Conservation (phyloP, 2,888 invertebrate species). For the Euzetes globulus region DNA sequence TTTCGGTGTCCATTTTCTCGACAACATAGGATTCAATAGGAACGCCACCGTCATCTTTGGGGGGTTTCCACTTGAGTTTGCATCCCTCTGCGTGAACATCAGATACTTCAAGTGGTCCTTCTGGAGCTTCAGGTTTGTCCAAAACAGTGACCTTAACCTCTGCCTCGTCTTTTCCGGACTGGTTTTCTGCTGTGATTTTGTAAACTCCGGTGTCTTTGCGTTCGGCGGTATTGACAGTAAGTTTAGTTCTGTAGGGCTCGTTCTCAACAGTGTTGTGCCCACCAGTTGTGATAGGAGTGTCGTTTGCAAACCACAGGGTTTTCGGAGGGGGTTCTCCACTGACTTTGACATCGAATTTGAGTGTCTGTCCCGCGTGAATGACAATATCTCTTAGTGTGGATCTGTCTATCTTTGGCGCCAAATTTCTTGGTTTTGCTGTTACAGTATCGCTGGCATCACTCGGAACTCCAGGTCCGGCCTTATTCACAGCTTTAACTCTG, state of each 20-base stretch:
- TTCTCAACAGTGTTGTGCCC: too few relatives aligned
- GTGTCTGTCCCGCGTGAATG: slow-evolving; percentile 89
- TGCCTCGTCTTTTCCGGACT: slow-evolving; percentile 47
- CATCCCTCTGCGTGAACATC: slow-evolving; percentile 87
- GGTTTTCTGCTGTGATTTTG: slow-evolving; percentile 47
- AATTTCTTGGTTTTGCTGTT: slow-evolving; percentile 54
- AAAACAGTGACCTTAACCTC: slow-evolving; percentile 70
- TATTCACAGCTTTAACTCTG: slow-evolving; percentile 87
- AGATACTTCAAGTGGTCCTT: slow-evolving; percentile 50
- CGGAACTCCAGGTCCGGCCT: slow-evolving; percentile 74
- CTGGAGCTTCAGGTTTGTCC: slow-evolving; percentile 41
- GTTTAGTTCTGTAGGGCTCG: too few relatives aligned
- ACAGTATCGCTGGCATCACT: slow-evolving; percentile 48
- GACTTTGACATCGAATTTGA: slow-evolving; percentile 85
- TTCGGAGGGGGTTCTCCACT: slow-evolving; percentile 86
- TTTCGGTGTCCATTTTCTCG: slow-evolving; percentile 54
- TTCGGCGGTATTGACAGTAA: too few relatives aligned
- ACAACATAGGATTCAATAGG: slow-evolving; percentile 86
- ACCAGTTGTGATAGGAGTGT: too few relatives aligned
- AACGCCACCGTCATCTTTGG: slow-evolving; percentile 88
- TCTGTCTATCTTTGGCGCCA: slow-evolving; percentile 79
- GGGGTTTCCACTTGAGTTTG: slow-evolving; percentile 82
- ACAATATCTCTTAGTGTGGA: slow-evolving; percentile 78
- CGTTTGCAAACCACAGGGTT: not conserved
- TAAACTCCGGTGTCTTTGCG: slow-evolving; percentile 47